Evolutionary conservation across 2,888 invertebrate species (phyloP), one percentile per base, ranked within the genome.

Genomic region (Meiosimyza platycephala): DNA sequence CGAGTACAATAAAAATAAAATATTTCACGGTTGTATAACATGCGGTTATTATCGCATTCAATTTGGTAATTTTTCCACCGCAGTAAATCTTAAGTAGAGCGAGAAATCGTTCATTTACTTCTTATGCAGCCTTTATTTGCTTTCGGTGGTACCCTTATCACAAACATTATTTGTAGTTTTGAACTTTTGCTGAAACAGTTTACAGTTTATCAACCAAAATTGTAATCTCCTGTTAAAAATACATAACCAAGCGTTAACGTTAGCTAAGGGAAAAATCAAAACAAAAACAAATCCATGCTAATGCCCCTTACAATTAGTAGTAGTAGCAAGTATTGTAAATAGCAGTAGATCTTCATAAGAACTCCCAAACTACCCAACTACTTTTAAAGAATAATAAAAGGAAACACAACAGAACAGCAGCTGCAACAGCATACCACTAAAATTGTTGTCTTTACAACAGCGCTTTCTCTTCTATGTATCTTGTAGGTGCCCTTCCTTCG

Each of bases 301-400:
- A 82, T 81, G 79, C 82, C 78, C 79, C 78, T 82, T 79, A 81
- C 81, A 82, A 80, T 82, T 81, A 81, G 78, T 77, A 80, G 78
- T 77, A 80, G 80, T 80, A 80, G 79, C 78, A 76, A 55, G 13
- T 70, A 79, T 79, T 81, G 80, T 78, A 80, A 81, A 80, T 76
- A 67, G 76, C 68, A 73, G 73, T 62, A 71, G 50, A 54, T 51
- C n/a, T 59, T 57, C 57, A 7, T 40, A 9, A 40, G 1, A 2
- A 6, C 40, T 2, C 40, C 40, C 40, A 1, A n/a, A n/a, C n/a
- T 7, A 1, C 2, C 9, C 40, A 40, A 40, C 40, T 40, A 40
- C 9, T 9, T 40, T 9, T 9, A 52, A 33, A 33, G 48, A 65
- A 64, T 59, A 51, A 67, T 50, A 63, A 64, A 15, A 12, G 28